Conservation (phyloP, 2,888 invertebrate genomes). For the Cyrtodaria siliqua region DNA sequence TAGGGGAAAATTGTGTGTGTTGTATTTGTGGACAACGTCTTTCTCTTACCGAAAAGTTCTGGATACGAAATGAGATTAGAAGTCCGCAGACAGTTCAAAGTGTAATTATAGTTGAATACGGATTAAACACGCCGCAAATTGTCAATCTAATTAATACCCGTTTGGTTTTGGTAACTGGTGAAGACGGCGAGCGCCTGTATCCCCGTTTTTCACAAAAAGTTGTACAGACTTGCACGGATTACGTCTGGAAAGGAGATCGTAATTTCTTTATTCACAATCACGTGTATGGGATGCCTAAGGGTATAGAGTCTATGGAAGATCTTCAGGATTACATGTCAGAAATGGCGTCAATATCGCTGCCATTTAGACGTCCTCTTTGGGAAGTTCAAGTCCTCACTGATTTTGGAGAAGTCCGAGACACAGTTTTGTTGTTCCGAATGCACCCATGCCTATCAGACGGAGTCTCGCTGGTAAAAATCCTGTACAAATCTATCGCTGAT, state of each 20-base stretch:
- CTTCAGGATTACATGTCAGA: slow-evolving; percentile 86
- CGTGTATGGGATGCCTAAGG: slow-evolving; percentile 85
- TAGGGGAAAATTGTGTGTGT: slow-evolving; percentile 72
- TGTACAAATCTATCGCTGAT: slow-evolving; percentile 84
- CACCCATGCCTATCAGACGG: slow-evolving; percentile 88
- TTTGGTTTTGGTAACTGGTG: slow-evolving; percentile 85
- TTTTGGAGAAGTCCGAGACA: slow-evolving; percentile 85
- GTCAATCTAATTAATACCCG: slow-evolving; percentile 86
- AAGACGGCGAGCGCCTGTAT: slow-evolving; percentile 85
- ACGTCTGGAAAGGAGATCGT: slow-evolving; percentile 87
- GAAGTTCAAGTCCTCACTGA: slow-evolving; percentile 87
- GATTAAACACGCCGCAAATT: slow-evolving; percentile 86
- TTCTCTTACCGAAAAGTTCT: slow-evolving; percentile 86
- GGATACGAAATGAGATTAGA: slow-evolving; percentile 84
- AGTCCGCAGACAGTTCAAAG: slow-evolving; percentile 86
- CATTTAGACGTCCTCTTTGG: slow-evolving; percentile 87
- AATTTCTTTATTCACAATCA: slow-evolving; percentile 87
- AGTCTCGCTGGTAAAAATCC: slow-evolving; percentile 86
- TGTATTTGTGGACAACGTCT: slow-evolving; percentile 83
- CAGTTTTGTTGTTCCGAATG: slow-evolving; percentile 86
- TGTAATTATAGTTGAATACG: slow-evolving; percentile 87
- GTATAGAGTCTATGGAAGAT: slow-evolving; percentile 83
- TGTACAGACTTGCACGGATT: slow-evolving; percentile 85
- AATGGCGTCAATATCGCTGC: slow-evolving; percentile 86
- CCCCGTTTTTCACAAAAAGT: slow-evolving; percentile 87